Base-by-base conservation (phyloP, 2,113 vertebrate species). In the Centropus unirufus region DNA sequence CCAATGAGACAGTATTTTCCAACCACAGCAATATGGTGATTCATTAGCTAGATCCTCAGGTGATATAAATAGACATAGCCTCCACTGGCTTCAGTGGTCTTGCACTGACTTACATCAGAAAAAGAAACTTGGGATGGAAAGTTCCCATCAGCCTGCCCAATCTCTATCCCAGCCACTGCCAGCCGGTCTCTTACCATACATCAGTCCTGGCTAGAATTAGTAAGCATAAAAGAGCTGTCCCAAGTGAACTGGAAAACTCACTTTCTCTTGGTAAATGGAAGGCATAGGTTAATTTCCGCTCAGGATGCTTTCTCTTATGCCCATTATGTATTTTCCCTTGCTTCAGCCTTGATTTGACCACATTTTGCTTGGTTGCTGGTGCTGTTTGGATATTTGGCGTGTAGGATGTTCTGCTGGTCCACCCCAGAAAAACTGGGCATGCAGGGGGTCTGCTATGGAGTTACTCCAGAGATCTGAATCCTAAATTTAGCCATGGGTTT, bases 61-160 rank as follows among this genome's bases (percentile, higher is more conserved):
- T 49, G 84, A 63, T 95, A 92, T 83, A 92, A 96, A 95, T 95
- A 96, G 86, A 64, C 81, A 30, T 30, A 84, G 46, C 61, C 58
- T 91, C 86, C 69, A 77, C 30, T 66, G 68, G 82, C 34, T 29
- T 51, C 68, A 75, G 80, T 82, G 90, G 90, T 95, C 93, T 96
- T 96, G 73, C 95, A 78, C 68, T 5, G 18, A 23, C 81, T 97
- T 95, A 78, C 93, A 96, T 92, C 93, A 95, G 91, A 88, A 34
- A 64, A 57, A 68, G 90, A 54, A 79, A 61, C 29, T 62, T 2
- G 5, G 80, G 52, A 52, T 93, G 86, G 94, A 92, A 94, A 92
- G 83, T 93, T 94, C 42, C 80, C 68, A 77, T 74, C 29, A 0
- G 51, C 84, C 74, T 90, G 83, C 46, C 27, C 63, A 55, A 9